Evolutionary conservation across 2,888 invertebrate species (phyloP), one percentile per base, ranked within the genome.

Genomic region (Macropis europaea): DNA sequence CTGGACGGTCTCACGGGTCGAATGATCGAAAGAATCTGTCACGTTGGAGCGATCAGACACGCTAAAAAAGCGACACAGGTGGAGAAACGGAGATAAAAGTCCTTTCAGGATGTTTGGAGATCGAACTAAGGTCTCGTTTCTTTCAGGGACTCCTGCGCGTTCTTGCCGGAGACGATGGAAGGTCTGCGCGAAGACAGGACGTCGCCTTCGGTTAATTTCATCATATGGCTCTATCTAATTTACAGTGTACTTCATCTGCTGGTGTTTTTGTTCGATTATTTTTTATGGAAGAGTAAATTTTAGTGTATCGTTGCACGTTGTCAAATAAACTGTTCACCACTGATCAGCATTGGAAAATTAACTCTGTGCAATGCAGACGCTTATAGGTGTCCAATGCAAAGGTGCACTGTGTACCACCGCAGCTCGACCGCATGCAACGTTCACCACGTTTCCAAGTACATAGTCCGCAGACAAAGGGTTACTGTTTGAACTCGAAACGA

Each of bases 211-310:
- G 38, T 47, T 32, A 74, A 82, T 22, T 81, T 77, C 60, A 42
- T 84, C 42, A 22, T 81, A 32, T 63, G 74, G 68, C 74, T 84
- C 22, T 84, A 82, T 45, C n/a, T 76, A 4, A 75, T 81, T 57
- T 84, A 84, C 38, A 76, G 30, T 7, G 2, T 78, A 3, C 68
- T 82, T 19, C 70, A 81, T 28, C 47, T 82, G 0, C 11, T 78
- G 7, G 74, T 79, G 6, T 62, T 82, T 34, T 4, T 83, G 22
- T 64, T 82, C 24, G 76, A 84, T 56, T 83, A 77, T 83, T 84
- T 84, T 82, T 82, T 69, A 72, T 82, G 73, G 76, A 76, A 0
- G 71, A 76, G 43, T 84, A 76, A 84, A 68, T 74, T 53, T 32
- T 26, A 42, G 15, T 26, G 3, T 11, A n/a, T n/a, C n/a, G n/a